Evolutionary conservation across 1,140 invertebrate species (phyloP).

Genomic region (Trachymyrmex cornetzi): DNA sequence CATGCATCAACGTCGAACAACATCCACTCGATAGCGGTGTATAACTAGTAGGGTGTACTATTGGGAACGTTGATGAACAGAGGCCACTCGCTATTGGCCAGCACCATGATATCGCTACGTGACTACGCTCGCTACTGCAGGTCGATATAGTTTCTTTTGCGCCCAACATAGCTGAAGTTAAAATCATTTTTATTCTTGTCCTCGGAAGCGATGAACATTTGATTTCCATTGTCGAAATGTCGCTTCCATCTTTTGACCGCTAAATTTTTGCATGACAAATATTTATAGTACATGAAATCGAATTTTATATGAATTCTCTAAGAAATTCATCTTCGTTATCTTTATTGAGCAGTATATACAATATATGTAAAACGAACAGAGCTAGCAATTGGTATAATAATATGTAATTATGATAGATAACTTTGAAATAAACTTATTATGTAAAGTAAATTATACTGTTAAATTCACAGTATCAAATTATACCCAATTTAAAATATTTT

Average conservation of each 20-base stretch:
- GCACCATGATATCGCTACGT: slow-evolving; percentile 45
- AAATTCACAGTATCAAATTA: too few relatives aligned
- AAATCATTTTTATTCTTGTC: slow-evolving; percentile 17
- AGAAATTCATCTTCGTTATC: neutral
- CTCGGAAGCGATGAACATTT: neutral
- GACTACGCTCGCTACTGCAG: neutral
- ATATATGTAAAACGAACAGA: neutral
- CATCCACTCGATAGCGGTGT: slow-evolving; percentile 73
- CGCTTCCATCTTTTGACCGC: neutral
- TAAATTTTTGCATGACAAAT: neutral
- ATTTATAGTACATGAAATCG: neutral
- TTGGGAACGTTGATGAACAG: slow-evolving; percentile 69
- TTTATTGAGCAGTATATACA: neutral
- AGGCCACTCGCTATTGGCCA: slow-evolving; percentile 39
- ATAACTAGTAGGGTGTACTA: slow-evolving; percentile 65
- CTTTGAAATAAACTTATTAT: slow-evolving; percentile 10
- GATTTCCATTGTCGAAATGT: slow-evolving; percentile 1
- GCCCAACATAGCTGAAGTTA: neutral
- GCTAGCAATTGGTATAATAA: neutral
- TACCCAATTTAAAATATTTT: too few relatives aligned
- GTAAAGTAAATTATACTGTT: neutral
- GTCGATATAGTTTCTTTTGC: slow-evolving; percentile 31
- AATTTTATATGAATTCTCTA: neutral
- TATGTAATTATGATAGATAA: neutral
- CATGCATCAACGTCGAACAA: slow-evolving; percentile 80